Evolutionary conservation across 2,888 invertebrate species (phyloP).

Genomic region (Ypsolopha sequella): DNA sequence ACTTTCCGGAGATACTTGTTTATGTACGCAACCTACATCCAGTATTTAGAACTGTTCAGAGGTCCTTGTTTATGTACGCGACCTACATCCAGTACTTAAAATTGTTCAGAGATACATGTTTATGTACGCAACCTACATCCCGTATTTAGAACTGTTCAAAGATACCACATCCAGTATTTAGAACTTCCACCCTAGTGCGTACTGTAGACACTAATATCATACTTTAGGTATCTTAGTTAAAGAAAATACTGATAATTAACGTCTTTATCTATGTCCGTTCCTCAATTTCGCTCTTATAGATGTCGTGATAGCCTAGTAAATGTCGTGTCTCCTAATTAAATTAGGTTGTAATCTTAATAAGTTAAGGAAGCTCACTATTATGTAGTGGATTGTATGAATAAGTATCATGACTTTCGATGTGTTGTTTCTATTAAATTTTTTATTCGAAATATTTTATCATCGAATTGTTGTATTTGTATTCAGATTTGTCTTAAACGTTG

Average conservation of each 20-base stretch:
- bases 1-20: background rate
- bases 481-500: no score
- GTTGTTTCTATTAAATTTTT: slow-evolving; percentile 37
- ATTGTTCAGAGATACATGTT: background rate
- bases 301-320: slow-evolving; percentile 66
- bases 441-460: slow-evolving; percentile 23
- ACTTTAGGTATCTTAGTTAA: slow-evolving; percentile 49
- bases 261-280: slow-evolving; percentile 65
- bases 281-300: slow-evolving; percentile 66
- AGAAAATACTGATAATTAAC: slow-evolving; percentile 32
- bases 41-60: background rate
- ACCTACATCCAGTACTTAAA: no score
- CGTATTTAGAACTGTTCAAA: background rate
- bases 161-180: no score
- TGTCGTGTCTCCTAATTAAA: slow-evolving; percentile 57
- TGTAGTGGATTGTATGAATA: slow-evolving; percentile 22
- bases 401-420: slow-evolving; percentile 40
- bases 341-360: slow-evolving; percentile 17
- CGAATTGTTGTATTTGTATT: slow-evolving; percentile 11
- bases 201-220: slow-evolving; percentile 27
- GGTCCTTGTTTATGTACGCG: no score
- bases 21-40: no score
- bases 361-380: slow-evolving; percentile 58
- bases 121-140: no score
- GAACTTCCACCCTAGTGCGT: slow-evolving; percentile 2